These are phyloP conservation scores for Tachina lurida DNA, from an alignment of 2,888 invertebrate species.

Conservation along the genomic window DNA sequence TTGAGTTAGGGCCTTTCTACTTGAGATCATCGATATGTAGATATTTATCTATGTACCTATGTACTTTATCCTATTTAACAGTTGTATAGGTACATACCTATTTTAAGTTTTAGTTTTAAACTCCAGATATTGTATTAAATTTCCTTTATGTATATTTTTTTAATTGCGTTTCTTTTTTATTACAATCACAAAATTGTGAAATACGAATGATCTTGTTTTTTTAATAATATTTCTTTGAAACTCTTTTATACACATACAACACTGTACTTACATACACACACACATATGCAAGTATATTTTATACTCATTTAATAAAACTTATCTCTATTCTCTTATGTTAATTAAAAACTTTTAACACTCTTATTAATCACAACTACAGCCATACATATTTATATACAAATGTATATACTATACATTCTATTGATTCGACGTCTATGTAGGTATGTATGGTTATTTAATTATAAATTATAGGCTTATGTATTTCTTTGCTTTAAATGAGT, in stretches of 20 bases:
- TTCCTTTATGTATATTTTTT: not conserved
- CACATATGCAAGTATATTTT: not conserved
- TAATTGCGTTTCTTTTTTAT: conserved; percentile 2
- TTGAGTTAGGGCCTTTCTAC: too few species aligned
- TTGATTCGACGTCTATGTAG: not conserved
- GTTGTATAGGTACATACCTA: too few species aligned
- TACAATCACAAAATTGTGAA: conserved; percentile 61
- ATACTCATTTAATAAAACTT: not conserved
- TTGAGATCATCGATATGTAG: too few species aligned
- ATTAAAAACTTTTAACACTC: not conserved
- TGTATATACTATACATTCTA: not conserved
- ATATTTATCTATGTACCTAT: not conserved
- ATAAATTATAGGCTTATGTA: not conserved
- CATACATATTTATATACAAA: not conserved
- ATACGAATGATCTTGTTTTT: conserved; percentile 42
- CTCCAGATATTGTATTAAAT: not conserved
- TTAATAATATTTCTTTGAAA: not conserved
- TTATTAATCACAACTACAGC: conserved; percentile 1
- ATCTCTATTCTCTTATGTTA: conserved; percentile 7
- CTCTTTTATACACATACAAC: not conserved
- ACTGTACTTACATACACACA: not conserved
- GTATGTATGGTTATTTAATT: not conserved
- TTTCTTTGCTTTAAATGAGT: not conserved
- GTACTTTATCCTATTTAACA: too few species aligned
- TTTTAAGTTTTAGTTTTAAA: too few species aligned